A percentile compares a stretch with the other conserved stretches of the same genome.
Evolutionary conservation across 2,888 invertebrate genomes (phyloP).

Genomic region (Calameuta idolon): DNA sequence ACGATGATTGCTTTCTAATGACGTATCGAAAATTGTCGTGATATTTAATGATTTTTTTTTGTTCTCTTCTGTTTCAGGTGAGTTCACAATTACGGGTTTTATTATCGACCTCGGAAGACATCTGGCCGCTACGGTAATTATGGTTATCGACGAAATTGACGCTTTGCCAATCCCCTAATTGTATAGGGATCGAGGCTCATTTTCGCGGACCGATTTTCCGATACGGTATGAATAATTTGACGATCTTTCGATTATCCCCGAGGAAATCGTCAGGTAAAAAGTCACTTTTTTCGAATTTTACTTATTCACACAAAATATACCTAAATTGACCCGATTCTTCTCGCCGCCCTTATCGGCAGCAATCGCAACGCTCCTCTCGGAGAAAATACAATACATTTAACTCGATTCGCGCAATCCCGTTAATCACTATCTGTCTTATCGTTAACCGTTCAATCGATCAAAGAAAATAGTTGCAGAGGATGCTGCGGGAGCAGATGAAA

Average conservation of each 20-base stretch:
- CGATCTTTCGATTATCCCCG: not conserved
- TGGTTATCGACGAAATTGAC: not conserved
- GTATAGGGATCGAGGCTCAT: not conserved
- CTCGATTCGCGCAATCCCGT: constrained; percentile 23
- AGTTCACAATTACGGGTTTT: constrained; percentile 22
- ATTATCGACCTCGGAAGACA: not conserved
- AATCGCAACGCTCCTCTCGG: not conserved
- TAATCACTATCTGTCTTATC: not conserved
- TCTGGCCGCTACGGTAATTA: not conserved
- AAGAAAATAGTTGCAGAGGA: too few relatives aligned
- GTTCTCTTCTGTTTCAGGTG: constrained; percentile 38
- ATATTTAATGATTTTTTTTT: not conserved
- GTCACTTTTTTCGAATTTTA: not conserved
- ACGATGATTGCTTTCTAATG: not conserved
- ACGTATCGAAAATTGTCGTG: not conserved
- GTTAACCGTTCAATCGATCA: too few relatives aligned
- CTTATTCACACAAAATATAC: not conserved
- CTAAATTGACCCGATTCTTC: not conserved
- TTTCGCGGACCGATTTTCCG: not conserved
- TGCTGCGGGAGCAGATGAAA: too few relatives aligned
- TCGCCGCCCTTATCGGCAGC: too few relatives aligned
- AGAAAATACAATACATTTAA: constrained; percentile 13
- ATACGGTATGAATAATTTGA: not conserved
- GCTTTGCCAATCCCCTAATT: not conserved
- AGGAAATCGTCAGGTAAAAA: not conserved